These are phyloP conservation scores for Cryptocheilus praepositus DNA, from an alignment of 2,888 invertebrate species.

Conservation along the genomic window DNA sequence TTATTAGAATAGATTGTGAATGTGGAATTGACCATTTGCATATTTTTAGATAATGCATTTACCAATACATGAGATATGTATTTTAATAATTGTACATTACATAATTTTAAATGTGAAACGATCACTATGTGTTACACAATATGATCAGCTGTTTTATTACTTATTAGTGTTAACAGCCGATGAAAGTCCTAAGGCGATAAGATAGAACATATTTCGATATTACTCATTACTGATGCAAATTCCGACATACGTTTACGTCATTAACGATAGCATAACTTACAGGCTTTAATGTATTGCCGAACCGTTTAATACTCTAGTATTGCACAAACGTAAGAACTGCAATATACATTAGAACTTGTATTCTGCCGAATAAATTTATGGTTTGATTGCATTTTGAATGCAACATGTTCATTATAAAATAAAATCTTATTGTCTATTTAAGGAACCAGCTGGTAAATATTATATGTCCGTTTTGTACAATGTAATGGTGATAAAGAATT, in stretches of 20 bases:
- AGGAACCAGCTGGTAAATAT: neutral
- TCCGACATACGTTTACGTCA: too few species aligned
- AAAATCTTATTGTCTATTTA: constrained; percentile 10
- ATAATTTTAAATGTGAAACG: constrained; percentile 19
- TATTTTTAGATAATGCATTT: constrained; percentile 32
- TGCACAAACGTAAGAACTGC: constrained; percentile 19
- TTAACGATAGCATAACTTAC: too few species aligned
- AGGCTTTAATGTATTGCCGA: constrained; percentile 8
- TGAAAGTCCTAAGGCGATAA: too few species aligned
- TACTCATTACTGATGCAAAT: too few species aligned
- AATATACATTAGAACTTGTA: too few species aligned
- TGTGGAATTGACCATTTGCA: constrained; percentile 26
- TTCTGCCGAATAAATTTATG: too few species aligned
- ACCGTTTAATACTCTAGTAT: constrained; percentile 31
- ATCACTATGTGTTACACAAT: constrained; percentile 21
- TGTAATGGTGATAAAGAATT: neutral
- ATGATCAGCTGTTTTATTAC: neutral
- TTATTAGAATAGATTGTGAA: constrained; percentile 21
- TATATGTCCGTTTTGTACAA: neutral
- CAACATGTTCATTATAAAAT: constrained; percentile 7
- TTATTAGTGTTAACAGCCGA: constrained; percentile 10
- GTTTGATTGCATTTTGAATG: neutral
- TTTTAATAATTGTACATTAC: constrained; percentile 34
- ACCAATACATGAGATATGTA: neutral
- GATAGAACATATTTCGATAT: too few species aligned